These are phyloP conservation scores for Crotalus tigris DNA, from an alignment of 2,113 vertebrate species.

Conservation along the genomic window DNA sequence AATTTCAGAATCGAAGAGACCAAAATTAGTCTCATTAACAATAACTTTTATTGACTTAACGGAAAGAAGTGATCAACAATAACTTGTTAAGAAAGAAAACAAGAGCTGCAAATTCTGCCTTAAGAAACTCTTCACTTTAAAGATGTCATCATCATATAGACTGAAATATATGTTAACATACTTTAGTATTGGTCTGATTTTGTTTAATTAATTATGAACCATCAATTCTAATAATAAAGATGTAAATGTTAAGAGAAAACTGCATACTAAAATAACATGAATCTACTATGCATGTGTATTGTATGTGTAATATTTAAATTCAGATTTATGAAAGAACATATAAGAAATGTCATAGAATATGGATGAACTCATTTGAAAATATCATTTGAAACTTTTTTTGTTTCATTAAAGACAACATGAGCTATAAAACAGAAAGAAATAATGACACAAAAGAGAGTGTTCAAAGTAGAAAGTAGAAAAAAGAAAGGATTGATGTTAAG, in stretches of 20 bases:
- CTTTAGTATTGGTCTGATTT: neutral
- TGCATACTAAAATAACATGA: neutral
- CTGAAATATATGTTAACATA: neutral
- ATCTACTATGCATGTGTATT: neutral
- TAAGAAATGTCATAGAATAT: neutral
- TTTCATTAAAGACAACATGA: neutral
- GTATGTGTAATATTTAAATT: neutral
- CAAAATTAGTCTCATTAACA: neutral
- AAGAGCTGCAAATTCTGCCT: rapidly evolving
- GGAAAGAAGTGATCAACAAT: rapidly evolving
- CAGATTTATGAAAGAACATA: neutral
- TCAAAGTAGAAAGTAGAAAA: neutral
- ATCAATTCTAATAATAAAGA: neutral
- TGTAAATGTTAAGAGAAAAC: neutral
- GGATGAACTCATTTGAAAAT: neutral
- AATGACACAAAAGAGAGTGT: neutral
- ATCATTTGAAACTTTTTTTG: neutral
- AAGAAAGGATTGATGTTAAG: neutral
- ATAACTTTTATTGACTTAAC: neutral
- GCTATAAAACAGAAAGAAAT: neutral
- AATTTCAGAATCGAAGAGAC: neutral
- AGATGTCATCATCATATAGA: neutral
- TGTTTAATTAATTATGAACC: neutral
- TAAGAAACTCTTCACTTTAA: neutral
- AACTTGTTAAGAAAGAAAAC: rapidly evolving